Base-by-base conservation (phyloP, 2,113 vertebrate genomes). In the Otis tarda region DNA sequence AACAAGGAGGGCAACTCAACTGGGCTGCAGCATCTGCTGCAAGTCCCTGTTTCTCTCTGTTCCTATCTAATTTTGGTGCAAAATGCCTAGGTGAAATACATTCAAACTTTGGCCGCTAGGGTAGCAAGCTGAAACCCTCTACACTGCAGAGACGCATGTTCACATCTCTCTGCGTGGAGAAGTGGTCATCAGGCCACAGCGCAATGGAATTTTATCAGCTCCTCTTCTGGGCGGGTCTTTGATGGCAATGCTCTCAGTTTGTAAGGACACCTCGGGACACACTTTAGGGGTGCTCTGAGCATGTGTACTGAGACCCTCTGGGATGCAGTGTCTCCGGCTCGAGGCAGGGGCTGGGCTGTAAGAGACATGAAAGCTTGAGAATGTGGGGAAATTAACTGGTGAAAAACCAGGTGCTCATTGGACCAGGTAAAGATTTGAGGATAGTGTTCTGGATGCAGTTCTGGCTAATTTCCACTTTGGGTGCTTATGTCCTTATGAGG, bases 131-230 rank as follows among this genome's bases (percentile, higher is more conserved):
- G 2, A 1, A 56, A 70, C 4, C 3, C 21, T 45, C 47, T 59
- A 33, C 2, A 5, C 35, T 50, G 19, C 27, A 37, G 68, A 69
- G 67, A 74, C 39, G 5, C 15, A 25, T 5, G 9, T 56, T 74
- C 0, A 0, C 1, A 2, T 50, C n/a, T 84, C 0, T 0, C 33
- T 91, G 20, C 14, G 30, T 69, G 21, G 19, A 31, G 30, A 61
- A 74, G 12, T 2, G 2, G 10, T 45, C 24, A 33, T 45, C 24
- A 85, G 50, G 13, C 45, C 10, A 5, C 56, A 21, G 21, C 1
- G 5, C 27, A 55, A 4, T 6, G 31, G 27, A 45, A 57, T 3
- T 2, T 3, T 30, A 14, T 28, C 19, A 47, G 18, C 17, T 83
- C 31, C 33, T 73, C 18, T 24, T 35, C 33, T 76, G 39, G 8